Evolutionary conservation across 2,113 vertebrate genomes (phyloP).

Genomic region (Cynocephalus volans): DNA sequence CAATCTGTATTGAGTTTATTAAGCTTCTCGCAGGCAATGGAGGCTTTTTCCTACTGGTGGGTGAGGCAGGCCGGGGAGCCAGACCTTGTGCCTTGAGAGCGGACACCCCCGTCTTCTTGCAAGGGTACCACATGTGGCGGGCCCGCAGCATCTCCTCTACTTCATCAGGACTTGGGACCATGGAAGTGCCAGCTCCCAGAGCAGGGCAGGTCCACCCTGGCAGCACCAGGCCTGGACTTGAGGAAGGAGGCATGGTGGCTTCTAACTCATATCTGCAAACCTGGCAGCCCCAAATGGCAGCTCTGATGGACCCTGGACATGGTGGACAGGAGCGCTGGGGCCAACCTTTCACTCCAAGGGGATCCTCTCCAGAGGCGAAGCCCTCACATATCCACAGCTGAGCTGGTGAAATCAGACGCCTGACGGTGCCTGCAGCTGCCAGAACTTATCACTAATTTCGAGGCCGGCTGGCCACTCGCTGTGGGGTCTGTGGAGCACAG

Average conservation of each 20-base stretch:
- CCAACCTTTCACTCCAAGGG: not conserved
- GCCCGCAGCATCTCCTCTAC: not conserved
- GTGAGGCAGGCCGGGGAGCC: not conserved
- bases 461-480: not conserved
- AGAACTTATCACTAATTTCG: not conserved
- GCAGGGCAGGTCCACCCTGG: not conserved
- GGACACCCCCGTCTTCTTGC: not conserved
- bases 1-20: constrained; percentile 76
- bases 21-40: constrained; percentile 77
- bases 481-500: rapidly evolving
- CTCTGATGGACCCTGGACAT: no score
- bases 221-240: not conserved
- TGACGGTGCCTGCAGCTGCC: no score
- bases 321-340: not conserved
- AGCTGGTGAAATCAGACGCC: not conserved
- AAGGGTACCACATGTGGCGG: no score
- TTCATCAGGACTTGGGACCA: not conserved
- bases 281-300: not conserved
- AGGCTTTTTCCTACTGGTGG: constrained; percentile 31
- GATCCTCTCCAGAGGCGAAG: not conserved
- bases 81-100: not conserved
- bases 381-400: not conserved
- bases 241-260: not conserved
- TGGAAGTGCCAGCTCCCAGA: not conserved
- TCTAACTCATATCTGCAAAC: not conserved